These are phyloP conservation scores for Garra rufa DNA, from an alignment of 2,113 vertebrate species.

Conservation along the genomic window DNA sequence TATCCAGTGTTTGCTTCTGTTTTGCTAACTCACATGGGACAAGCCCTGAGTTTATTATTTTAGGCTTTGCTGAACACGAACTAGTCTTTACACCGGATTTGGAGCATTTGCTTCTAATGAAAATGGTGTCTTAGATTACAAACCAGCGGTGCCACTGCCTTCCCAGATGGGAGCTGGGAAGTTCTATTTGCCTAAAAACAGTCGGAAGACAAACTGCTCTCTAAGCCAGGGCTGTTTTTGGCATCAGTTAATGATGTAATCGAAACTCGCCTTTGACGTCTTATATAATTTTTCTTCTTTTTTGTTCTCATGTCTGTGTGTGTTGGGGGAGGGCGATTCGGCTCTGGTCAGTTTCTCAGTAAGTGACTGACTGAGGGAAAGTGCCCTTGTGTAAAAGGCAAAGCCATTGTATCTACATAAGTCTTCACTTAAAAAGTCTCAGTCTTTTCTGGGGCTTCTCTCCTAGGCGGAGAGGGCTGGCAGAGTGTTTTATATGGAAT, in stretches of 20 bases:
- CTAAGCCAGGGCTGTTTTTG: constrained; percentile 89
- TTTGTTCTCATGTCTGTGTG: constrained; percentile 6
- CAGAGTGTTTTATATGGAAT: constrained; percentile 91
- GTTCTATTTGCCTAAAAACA: constrained; percentile 95
- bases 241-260: constrained; percentile 90
- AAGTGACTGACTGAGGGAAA: constrained; percentile 26
- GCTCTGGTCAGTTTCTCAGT: constrained; percentile 44
- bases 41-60: constrained; percentile 95
- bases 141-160: constrained; percentile 87
- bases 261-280: constrained; percentile 36
- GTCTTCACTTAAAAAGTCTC: constrained; percentile 87
- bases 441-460: constrained; percentile 84
- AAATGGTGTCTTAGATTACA: constrained; percentile 99
- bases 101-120: constrained; percentile 99
- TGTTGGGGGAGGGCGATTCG: constrained; percentile 27
- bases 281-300: constrained; percentile 16
- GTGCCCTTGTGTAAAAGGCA: constrained; percentile 61
- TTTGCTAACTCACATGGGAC: constrained; percentile 85
- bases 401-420: constrained; percentile 88
- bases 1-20: constrained; percentile 77
- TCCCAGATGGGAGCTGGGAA: constrained; percentile 87
- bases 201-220: constrained; percentile 94
- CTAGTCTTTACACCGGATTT: constrained; percentile 98
- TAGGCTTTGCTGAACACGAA: constrained; percentile 98
- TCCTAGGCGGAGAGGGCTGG: constrained; percentile 74